These are phyloP conservation scores for Capitella teleta DNA, from an alignment of 1,140 invertebrate genomes.

Conservation along the genomic window DNA sequence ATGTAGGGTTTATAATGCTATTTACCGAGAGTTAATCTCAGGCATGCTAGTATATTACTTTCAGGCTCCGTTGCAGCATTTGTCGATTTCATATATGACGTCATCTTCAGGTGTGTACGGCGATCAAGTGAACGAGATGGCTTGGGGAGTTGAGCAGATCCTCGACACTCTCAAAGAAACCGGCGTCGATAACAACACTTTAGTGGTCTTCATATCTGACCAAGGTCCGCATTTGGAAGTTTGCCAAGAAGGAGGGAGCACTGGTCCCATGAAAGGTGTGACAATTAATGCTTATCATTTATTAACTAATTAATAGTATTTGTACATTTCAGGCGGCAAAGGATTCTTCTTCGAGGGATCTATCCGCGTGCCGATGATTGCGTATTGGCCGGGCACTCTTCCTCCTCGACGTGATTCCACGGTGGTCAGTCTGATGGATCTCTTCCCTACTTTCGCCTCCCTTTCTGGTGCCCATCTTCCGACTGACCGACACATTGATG, in stretches of 20 bases:
- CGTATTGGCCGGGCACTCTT: slow-evolving; percentile 32
- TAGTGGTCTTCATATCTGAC: slow-evolving; percentile 42
- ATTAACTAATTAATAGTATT: slow-evolving; percentile 1
- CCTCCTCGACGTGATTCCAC: slow-evolving; percentile 19
- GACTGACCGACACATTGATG: background rate
- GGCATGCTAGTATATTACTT: no score
- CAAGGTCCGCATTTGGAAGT: slow-evolving; percentile 44
- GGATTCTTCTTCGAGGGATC: slow-evolving; percentile 42
- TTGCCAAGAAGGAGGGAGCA: slow-evolving; percentile 36
- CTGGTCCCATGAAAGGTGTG: slow-evolving; percentile 34
- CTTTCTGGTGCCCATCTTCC: background rate
- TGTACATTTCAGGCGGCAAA: slow-evolving; percentile 43
- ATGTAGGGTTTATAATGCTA: no score
- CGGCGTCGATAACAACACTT: slow-evolving; percentile 28
- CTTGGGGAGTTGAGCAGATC: slow-evolving; percentile 31
- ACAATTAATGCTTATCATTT: slow-evolving; percentile 1
- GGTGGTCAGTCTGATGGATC: slow-evolving; percentile 40
- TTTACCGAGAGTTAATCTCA: no score
- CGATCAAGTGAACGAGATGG: slow-evolving; percentile 36
- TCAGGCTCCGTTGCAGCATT: no score
- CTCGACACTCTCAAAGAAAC: slow-evolving; percentile 20
- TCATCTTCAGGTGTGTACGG: slow-evolving; percentile 25
- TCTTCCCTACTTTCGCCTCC: slow-evolving; percentile 34
- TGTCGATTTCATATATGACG: no score
- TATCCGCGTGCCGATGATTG: slow-evolving; percentile 39